phyloP scores from a whole-genome alignment of 2,888 invertebrate genomes.

The Acanthosoma haemorrhoidale region DNA sequence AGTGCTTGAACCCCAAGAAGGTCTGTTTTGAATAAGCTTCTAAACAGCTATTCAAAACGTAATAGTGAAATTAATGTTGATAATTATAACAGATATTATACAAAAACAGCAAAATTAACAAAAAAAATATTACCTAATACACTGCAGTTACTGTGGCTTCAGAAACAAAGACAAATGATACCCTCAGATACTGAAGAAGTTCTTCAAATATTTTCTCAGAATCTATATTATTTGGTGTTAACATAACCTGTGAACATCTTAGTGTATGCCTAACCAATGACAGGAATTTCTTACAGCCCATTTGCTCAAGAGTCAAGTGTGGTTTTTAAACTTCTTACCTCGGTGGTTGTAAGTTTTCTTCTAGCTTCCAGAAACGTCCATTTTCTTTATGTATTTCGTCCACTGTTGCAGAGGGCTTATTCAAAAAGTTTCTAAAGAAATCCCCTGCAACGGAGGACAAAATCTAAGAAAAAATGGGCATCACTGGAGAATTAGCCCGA shows the following conservation, averaged over 20 bases:
- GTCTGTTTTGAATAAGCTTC: constrained; percentile 24
- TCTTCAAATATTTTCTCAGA: constrained; percentile 73
- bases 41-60: background rate
- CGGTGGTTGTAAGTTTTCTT: too few relatives aligned
- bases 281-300: constrained; percentile 68
- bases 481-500: too few relatives aligned
- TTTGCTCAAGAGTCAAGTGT: constrained; percentile 71
- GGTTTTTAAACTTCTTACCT: too few relatives aligned
- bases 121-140: constrained; percentile 51
- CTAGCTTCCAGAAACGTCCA: too few relatives aligned
- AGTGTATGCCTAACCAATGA: constrained; percentile 60
- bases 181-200: constrained; percentile 66
- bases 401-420: too few relatives aligned
- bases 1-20: constrained; percentile 3
- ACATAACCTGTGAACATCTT: constrained; percentile 60
- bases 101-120: background rate
- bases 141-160: constrained; percentile 67
- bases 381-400: too few relatives aligned
- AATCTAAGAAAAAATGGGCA: too few relatives aligned
- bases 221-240: constrained; percentile 66
- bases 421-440: too few relatives aligned
- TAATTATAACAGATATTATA: background rate
- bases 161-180: constrained; percentile 64
- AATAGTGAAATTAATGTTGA: background rate
- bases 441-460: too few relatives aligned